A percentile compares a stretch with the other conserved stretches of the same genome.
phyloP scores from a whole-genome alignment of 1,140 invertebrate genomes.

The Zaprionus africanus region DNA sequence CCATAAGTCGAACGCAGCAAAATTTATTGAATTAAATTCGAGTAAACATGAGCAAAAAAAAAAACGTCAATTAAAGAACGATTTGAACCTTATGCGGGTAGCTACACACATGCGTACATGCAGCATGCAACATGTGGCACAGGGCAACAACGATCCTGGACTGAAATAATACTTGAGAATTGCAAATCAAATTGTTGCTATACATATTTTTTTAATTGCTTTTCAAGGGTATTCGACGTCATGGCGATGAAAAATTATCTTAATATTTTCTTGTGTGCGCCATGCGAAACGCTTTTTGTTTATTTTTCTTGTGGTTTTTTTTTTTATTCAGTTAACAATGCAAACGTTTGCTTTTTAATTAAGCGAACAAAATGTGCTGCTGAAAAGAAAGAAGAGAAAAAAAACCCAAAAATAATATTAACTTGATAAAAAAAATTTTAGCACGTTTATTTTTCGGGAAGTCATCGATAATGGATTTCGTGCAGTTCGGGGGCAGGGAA shows the following conservation, averaged over 20 bases:
- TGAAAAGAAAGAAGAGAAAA: background rate
- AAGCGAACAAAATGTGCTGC: conserved; percentile 25
- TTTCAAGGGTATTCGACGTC: conserved; percentile 9
- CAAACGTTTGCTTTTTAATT: conserved; percentile 67
- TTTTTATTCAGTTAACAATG: conserved; percentile 43
- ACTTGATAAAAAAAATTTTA: conserved; percentile 45
- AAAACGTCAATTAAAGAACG: conserved; percentile 19
- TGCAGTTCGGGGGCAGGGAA: conserved; percentile 23
- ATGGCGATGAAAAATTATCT: background rate
- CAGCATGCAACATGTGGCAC: background rate
- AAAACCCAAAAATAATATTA: conserved; percentile 37
- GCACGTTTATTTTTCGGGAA: conserved; percentile 47
- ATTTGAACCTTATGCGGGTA: background rate
- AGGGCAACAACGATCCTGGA: background rate
- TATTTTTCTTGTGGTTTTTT: conserved; percentile 22
- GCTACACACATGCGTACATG: background rate
- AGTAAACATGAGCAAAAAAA: conserved; percentile 16
- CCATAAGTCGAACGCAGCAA: conserved; percentile 37
- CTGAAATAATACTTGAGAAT: background rate
- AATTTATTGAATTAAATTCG: conserved; percentile 50
- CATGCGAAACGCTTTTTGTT: conserved; percentile 7
- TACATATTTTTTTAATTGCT: background rate
- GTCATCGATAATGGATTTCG: conserved; percentile 40
- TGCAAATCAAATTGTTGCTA: background rate
- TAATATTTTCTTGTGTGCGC: conserved; percentile 31